Evolutionary conservation across 2,797 vertebrate genomes (phyloP), one percentile per base, ranked within the genome.

Genomic region (Acanthurus lineatus): DNA sequence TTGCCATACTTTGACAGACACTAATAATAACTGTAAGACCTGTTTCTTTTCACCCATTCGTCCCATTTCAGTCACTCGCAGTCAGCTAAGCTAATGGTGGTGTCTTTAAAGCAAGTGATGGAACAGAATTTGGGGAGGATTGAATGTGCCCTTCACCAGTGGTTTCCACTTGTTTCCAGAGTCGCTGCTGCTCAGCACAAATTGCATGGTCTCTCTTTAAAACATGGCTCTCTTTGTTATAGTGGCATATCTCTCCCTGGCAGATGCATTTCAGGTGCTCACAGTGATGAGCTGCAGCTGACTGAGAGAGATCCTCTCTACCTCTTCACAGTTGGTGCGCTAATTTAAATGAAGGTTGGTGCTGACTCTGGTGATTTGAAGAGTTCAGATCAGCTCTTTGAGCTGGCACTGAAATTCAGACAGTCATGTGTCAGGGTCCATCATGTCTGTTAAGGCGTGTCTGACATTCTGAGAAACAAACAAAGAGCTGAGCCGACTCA

Each of bases 221-320:
- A 65, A 64, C 45, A 64, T 9, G 25, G 45, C 45, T 51, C 62
- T 66, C 32, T 52, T 15, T 53, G n/a, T 9, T 35, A 25, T 20
- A 49, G 15, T 47, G 45, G 14, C 14, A 47, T 47, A 6, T 47
- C 45, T 47, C 2, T 9, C 3, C 47, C 17, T 28, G 44, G 10
- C 25, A 3, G 15, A 14, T 25, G 22, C 42, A 3, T 9, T 28
- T 9, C 20, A 47, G 22, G 42, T 62, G 42, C 42, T 62, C 59
- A 47, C 15, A 45, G 8, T 62, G 59, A 60, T 20, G 38, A 45
- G 40, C 15, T 17, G 20, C n/a, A 60, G 38, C 38, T 15, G 38
- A 42, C 20, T 61, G 7, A 25, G 25, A 40, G n/a, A 66, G 48
- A 52, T 40, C 32, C 48, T 40, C 48, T 40, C 63, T 40, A 42